Evolutionary conservation across 2,888 invertebrate species (phyloP).

Genomic region (Fissipunctia ypsillon): DNA sequence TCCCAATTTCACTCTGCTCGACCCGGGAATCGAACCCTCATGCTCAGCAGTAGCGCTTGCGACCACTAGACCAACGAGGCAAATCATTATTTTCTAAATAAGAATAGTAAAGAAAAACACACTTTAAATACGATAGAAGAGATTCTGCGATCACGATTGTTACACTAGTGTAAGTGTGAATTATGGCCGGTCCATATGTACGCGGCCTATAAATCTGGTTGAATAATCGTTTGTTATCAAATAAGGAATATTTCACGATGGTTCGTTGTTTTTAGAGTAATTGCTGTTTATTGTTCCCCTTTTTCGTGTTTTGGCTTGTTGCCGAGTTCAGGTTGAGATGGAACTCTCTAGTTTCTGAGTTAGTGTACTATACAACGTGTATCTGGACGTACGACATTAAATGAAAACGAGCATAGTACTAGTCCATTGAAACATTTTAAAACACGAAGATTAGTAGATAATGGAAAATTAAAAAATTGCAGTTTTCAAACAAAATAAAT

Average conservation of each 20-base stretch:
- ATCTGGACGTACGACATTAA: too few species aligned
- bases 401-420: too few species aligned
- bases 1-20: too few species aligned
- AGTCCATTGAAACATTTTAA: too few species aligned
- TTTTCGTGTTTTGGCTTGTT: conserved; percentile 40
- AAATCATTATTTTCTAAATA: too few species aligned
- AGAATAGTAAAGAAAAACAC: background rate
- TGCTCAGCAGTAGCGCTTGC: too few species aligned
- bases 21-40: too few species aligned
- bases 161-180: conserved; percentile 51
- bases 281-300: conserved; percentile 35
- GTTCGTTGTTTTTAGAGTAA: conserved; percentile 33
- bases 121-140: conserved; percentile 60
- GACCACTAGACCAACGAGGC: too few species aligned
- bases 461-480: too few species aligned
- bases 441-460: too few species aligned
- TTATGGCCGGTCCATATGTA: conserved; percentile 46
- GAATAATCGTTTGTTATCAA: conserved; percentile 55
- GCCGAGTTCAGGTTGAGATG: conserved; percentile 14
- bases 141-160: conserved; percentile 59
- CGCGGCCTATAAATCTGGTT: conserved; percentile 48
- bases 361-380: too few species aligned
- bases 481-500: too few species aligned
- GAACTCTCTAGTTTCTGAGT: conserved; percentile 1
- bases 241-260: conserved; percentile 54